Evolutionary conservation across 2,113 vertebrate species (phyloP).

Genomic region (Clarias magur): DNA sequence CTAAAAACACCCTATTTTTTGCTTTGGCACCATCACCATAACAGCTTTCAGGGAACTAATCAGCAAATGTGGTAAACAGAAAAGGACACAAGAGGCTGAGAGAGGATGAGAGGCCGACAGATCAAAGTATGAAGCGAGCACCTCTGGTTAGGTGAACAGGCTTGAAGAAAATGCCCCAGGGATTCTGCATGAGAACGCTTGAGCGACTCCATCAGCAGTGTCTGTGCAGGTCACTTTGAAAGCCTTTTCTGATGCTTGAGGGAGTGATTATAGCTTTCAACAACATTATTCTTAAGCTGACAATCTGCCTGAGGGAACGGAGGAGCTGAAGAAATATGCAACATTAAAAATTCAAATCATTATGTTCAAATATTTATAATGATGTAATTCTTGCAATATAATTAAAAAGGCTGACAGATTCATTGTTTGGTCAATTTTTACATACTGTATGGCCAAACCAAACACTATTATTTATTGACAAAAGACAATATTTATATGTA

Average conservation of each 20-base stretch:
- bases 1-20: conserved; percentile 17
- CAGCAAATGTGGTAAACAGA: conserved; percentile 21
- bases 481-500: not conserved
- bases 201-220: conserved; percentile 35
- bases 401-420: conserved; percentile 19
- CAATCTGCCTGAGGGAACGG: conserved; percentile 35
- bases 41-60: conserved; percentile 33
- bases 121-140: conserved; percentile 27
- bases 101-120: conserved; percentile 29
- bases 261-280: conserved; percentile 37
- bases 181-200: conserved; percentile 26
- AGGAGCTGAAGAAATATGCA: conserved; percentile 18
- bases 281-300: conserved; percentile 44
- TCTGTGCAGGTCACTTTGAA: conserved; percentile 43
- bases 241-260: conserved; percentile 42
- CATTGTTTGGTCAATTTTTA: not conserved
- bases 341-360: conserved; percentile 47
- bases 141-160: conserved; percentile 35
- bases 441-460: not conserved
- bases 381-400: conserved; percentile 10
- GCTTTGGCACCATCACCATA: conserved; percentile 2
- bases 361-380: conserved; percentile 40
- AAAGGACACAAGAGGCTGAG: conserved; percentile 8
- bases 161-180: conserved; percentile 29
- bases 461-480: not conserved